Evolutionary conservation across 2,113 vertebrate genomes (phyloP).

Genomic region (Chascanopsetta lugubris): DNA sequence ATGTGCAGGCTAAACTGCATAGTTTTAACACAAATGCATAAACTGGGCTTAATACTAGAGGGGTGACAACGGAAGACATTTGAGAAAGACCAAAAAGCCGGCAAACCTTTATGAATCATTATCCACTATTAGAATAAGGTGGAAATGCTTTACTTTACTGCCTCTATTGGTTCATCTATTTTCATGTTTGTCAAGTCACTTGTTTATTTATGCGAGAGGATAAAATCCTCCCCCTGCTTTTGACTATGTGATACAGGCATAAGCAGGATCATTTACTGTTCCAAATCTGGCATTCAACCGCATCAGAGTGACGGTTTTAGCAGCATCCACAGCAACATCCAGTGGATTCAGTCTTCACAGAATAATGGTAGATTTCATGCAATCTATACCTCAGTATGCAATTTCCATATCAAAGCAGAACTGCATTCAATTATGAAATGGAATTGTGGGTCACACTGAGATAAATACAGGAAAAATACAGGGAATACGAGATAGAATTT

Average conservation of each 20-base stretch:
- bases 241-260: conserved; percentile 35
- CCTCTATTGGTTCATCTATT: conserved; percentile 11
- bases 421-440: not conserved
- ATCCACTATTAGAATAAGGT: conserved; percentile 8
- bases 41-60: conserved; percentile 3
- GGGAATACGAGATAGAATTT: not conserved
- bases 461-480: conserved; percentile 11
- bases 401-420: conserved; percentile 33
- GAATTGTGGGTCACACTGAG: conserved; percentile 11
- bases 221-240: conserved; percentile 31
- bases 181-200: conserved; percentile 30
- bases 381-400: conserved; percentile 29
- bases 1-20: no score
- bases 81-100: not conserved
- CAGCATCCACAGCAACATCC: conserved; percentile 23
- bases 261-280: conserved; percentile 38
- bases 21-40: no score
- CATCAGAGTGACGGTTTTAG: conserved; percentile 37
- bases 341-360: conserved; percentile 13
- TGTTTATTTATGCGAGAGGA: conserved; percentile 36
- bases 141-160: not conserved
- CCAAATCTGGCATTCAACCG: conserved; percentile 38
- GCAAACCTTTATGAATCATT: not conserved
- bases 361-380: conserved; percentile 13
- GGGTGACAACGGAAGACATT: conserved; percentile 1